Conservation (phyloP, 1,140 invertebrate species). For the Ditylenchus dipsaci region DNA sequence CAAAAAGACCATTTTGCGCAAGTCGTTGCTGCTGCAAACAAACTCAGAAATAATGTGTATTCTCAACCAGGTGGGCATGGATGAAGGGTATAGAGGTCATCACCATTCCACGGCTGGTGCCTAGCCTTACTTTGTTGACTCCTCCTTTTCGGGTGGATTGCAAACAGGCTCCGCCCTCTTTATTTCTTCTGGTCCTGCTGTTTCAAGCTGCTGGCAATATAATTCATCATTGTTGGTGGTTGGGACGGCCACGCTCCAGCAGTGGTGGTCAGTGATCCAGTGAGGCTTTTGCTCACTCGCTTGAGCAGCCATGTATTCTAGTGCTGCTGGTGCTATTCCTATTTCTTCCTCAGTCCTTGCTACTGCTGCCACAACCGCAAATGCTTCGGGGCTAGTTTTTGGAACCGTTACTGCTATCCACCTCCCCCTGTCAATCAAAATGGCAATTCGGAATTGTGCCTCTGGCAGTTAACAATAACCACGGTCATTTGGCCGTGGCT, state of each 20-base stretch:
- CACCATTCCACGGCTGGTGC: too few species aligned
- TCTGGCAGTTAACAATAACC: background rate
- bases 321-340: too few species aligned
- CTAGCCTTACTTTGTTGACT: too few species aligned
- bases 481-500: background rate
- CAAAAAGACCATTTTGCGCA: too few species aligned
- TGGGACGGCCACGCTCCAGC: background rate
- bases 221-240: background rate
- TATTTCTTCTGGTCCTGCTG: too few species aligned
- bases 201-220: background rate
- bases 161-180: too few species aligned
- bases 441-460: background rate
- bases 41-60: too few species aligned
- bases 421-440: background rate
- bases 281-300: background rate
- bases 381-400: background rate
- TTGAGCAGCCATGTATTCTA: background rate
- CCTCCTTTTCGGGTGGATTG: too few species aligned
- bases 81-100: too few species aligned
- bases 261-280: conserved; percentile 1
- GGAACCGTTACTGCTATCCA: background rate
- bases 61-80: too few species aligned
- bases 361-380: background rate
- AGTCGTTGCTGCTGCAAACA: too few species aligned
- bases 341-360: background rate